These are phyloP conservation scores for Chloebia gouldiae DNA, from an alignment of 2,113 vertebrate genomes.

Conservation along the genomic window DNA sequence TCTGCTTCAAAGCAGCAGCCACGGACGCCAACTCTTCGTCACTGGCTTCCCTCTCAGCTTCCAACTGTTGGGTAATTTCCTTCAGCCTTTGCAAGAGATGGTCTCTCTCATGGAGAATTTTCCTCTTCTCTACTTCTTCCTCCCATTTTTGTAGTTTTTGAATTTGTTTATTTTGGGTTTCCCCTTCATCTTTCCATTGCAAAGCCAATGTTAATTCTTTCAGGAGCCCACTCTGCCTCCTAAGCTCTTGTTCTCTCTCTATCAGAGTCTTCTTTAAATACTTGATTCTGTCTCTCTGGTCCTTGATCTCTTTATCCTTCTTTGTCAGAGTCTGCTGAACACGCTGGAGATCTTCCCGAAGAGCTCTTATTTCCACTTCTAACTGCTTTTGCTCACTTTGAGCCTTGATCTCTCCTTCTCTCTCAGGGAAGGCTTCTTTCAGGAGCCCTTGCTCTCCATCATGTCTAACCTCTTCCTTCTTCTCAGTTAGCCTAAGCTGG, in stretches of 20 bases:
- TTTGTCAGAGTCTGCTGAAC: neutral
- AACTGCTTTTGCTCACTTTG: neutral
- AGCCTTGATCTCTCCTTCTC: neutral
- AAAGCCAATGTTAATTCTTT: conserved; percentile 25
- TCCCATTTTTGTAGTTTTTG: conserved; percentile 15
- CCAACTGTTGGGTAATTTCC: neutral
- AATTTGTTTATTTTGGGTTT: neutral
- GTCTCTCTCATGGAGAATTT: neutral
- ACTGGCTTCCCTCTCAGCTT: conserved; percentile 18
- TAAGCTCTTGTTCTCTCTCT: conserved; percentile 26
- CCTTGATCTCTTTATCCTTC: neutral
- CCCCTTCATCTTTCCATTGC: neutral
- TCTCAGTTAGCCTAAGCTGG: neutral
- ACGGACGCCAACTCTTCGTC: conserved; percentile 37
- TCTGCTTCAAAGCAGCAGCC: conserved; percentile 51
- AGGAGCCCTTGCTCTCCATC: neutral
- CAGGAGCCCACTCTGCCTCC: conserved; percentile 14
- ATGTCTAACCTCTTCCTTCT: neutral
- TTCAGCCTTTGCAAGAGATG: neutral
- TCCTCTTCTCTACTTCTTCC: neutral
- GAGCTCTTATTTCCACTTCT: neutral
- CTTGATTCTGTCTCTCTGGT: neutral
- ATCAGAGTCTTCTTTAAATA: conserved; percentile 35
- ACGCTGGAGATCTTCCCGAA: neutral
- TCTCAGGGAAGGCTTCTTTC: neutral